Evolutionary conservation across 2,888 invertebrate genomes (phyloP).

Genomic region (Metellina segmentata): DNA sequence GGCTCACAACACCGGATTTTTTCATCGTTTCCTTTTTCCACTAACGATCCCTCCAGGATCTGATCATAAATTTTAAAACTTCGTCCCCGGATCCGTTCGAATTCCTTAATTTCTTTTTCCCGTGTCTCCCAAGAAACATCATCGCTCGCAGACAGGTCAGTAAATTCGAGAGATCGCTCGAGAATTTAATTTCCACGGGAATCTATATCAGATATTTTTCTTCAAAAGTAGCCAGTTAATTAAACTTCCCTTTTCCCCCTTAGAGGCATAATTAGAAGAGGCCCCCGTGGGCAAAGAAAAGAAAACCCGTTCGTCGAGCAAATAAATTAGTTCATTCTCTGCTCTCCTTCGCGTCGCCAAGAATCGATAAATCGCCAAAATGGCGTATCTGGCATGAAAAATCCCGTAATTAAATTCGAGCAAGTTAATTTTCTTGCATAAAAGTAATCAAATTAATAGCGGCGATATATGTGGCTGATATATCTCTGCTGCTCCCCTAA

Average conservation of each 20-base stretch:
- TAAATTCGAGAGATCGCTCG: constrained; percentile 34
- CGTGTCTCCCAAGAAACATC: constrained; percentile 5
- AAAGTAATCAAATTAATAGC: constrained; percentile 54
- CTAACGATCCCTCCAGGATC: constrained; percentile 29
- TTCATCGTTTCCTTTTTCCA: not conserved
- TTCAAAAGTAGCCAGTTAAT: constrained; percentile 65
- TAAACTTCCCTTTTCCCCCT: constrained; percentile 56
- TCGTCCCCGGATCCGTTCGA: not conserved
- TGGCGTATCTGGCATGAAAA: constrained; percentile 21
- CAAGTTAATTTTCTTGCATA: constrained; percentile 61
- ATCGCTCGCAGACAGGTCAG: constrained; percentile 44
- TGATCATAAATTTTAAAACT: constrained; percentile 59
- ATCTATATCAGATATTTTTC: constrained; percentile 66
- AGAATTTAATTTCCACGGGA: constrained; percentile 62
- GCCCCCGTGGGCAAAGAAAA: not conserved
- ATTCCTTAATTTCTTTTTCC: constrained; percentile 24
- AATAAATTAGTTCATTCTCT: constrained; percentile 66
- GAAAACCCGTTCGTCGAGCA: constrained; percentile 23
- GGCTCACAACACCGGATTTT: not conserved
- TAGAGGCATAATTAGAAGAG: constrained; percentile 68
- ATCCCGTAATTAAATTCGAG: constrained; percentile 62
- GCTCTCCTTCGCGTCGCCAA: constrained; percentile 36
- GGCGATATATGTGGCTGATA: constrained; percentile 42
- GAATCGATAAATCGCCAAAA: constrained; percentile 67
- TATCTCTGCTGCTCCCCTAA: constrained; percentile 2